A percentile compares a stretch with the other conserved stretches of the same genome.
Evolutionary conservation across 2,797 vertebrate genomes (phyloP).

Genomic region (Hypotaenidia philippensis): DNA sequence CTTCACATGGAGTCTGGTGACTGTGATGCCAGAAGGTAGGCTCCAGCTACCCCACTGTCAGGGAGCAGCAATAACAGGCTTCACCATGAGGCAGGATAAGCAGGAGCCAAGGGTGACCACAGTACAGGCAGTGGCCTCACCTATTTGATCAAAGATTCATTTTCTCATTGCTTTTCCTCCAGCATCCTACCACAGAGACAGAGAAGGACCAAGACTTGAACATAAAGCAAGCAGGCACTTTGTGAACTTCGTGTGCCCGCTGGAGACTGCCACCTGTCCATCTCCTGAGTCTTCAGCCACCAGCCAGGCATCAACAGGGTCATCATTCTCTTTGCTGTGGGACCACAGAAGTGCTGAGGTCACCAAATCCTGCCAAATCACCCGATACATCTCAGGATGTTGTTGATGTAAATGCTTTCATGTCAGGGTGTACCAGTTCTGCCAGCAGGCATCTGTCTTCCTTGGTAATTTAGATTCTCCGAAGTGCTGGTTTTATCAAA

Average conservation of each 20-base stretch:
- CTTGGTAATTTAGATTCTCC: background rate
- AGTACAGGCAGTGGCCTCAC: background rate
- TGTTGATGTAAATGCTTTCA: background rate
- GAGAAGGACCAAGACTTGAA: background rate
- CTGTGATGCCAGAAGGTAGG: rapidly evolving
- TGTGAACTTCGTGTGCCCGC: background rate
- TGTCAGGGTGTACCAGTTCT: background rate
- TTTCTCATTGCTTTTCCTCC: background rate
- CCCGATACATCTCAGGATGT: background rate
- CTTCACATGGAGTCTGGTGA: background rate
- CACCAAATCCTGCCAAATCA: background rate
- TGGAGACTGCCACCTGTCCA: background rate
- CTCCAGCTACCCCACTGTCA: background rate
- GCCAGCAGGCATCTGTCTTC: background rate
- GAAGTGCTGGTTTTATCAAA: background rate
- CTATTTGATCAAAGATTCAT: background rate
- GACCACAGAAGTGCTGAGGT: background rate
- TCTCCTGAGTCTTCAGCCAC: background rate
- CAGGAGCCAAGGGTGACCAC: background rate
- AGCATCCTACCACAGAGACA: background rate
- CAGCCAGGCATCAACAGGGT: background rate
- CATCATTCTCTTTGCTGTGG: background rate
- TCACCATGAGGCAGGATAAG: background rate
- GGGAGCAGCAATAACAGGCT: background rate
- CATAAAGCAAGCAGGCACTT: background rate